Percentiles rank a stretch among this genome's conserved stretches.
phyloP scores from a whole-genome alignment of 2,113 vertebrate species.

The Pachycephala philippinensis region DNA sequence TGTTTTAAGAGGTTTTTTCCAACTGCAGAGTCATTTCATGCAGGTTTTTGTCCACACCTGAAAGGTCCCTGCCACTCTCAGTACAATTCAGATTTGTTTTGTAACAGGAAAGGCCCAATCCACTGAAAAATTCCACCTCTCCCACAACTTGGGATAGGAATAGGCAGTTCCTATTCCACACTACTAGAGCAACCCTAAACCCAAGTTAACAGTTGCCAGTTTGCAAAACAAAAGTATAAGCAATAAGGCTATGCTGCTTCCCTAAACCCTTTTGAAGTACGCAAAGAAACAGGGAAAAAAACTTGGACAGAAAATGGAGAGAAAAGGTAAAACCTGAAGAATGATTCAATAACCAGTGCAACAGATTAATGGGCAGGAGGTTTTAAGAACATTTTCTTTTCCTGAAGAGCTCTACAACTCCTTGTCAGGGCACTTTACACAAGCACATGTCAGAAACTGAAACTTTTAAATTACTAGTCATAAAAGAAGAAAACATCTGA shows the following conservation, averaged over 20 bases:
- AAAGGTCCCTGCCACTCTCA: neutral
- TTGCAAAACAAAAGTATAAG: neutral
- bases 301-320: neutral
- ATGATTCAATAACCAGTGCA: neutral
- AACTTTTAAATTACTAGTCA: neutral
- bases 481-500: neutral
- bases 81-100: neutral
- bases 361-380: rapidly evolving
- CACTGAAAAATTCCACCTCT: neutral
- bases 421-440: neutral
- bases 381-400: neutral
- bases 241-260: neutral
- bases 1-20: neutral
- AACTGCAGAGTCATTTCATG: rapidly evolving
- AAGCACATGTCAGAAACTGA: rapidly evolving
- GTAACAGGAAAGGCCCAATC: neutral
- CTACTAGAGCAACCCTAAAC: neutral
- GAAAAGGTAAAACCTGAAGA: neutral
- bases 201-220: neutral
- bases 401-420: neutral
- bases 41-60: neutral
- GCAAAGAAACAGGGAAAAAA: neutral
- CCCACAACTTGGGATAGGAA: rapidly evolving
- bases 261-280: rapidly evolving
- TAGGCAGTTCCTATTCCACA: neutral